Evolutionary conservation across 2,888 invertebrate genomes (phyloP).

Genomic region (Odontothrips loti): DNA sequence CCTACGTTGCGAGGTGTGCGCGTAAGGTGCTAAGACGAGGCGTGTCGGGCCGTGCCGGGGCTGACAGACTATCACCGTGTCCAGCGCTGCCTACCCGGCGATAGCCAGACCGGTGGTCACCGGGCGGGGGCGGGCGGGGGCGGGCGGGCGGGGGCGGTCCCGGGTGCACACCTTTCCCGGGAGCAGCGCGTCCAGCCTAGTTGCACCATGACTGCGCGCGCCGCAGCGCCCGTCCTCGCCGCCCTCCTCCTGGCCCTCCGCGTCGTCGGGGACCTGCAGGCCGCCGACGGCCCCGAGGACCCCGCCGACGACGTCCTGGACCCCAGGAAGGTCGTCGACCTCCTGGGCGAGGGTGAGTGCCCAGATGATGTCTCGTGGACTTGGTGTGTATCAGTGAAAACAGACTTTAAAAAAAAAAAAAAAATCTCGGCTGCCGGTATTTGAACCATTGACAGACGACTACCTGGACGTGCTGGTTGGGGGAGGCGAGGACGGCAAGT

Average conservation of each 20-base stretch:
- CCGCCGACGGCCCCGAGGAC: background rate
- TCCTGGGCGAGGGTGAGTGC: slow-evolving; percentile 6
- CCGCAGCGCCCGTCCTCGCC: background rate
- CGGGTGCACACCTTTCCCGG: background rate
- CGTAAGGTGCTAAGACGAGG: background rate
- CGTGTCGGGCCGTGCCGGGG: background rate
- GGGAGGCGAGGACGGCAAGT: slow-evolving; percentile 13
- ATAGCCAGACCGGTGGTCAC: slow-evolving; percentile 2
- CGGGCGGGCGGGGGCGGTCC: background rate
- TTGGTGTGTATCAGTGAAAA: too few relatives aligned
- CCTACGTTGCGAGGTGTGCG: too few relatives aligned
- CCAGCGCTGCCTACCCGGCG: background rate
- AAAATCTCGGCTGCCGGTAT: background rate
- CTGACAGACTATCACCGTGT: background rate
- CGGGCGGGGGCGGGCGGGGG: background rate
- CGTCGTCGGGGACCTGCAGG: background rate
- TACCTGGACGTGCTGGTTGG: slow-evolving; percentile 13
- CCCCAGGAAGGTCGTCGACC: slow-evolving; percentile 13
- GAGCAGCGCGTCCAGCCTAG: background rate
- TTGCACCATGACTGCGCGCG: slow-evolving; percentile 7
- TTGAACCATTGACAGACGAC: background rate
- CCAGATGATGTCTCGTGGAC: too few relatives aligned
- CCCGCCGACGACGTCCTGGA: background rate
- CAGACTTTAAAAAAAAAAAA: too few relatives aligned
- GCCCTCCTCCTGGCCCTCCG: background rate